These are phyloP conservation scores for Pseudocheirus occidentalis DNA, from an alignment of 2,797 vertebrate genomes.

Conservation along the genomic window DNA sequence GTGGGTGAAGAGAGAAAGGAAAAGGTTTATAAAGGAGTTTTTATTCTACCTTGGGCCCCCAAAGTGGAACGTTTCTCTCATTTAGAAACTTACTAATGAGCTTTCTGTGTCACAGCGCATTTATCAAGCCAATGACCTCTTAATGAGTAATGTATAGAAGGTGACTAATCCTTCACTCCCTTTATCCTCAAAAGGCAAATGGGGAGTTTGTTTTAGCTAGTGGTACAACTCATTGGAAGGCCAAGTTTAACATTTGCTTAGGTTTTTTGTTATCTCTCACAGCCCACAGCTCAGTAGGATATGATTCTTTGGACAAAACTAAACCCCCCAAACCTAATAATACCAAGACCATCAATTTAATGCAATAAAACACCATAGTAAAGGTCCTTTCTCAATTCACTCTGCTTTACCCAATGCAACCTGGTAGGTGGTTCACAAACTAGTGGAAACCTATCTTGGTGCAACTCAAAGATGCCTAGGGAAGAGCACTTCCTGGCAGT, in stretches of 20 bases:
- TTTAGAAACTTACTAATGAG: constrained; percentile 1
- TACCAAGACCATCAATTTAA: background rate
- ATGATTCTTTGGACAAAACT: background rate
- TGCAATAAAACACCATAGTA: background rate
- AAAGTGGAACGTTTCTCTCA: background rate
- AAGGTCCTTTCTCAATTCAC: background rate
- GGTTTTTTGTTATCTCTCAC: background rate
- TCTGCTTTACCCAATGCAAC: background rate
- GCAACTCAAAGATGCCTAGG: background rate
- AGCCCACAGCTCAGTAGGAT: background rate
- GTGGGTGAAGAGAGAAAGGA: background rate
- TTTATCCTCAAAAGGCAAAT: background rate
- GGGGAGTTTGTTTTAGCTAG: background rate
- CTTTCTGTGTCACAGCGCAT: background rate
- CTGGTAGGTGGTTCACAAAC: background rate
- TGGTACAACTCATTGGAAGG: background rate
- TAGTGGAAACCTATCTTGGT: background rate
- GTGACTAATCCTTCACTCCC: background rate
- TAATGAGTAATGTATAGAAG: background rate
- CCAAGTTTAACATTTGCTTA: background rate
- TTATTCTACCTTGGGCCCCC: background rate
- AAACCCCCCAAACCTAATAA: background rate
- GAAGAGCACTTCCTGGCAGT: background rate
- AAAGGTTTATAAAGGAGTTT: background rate
- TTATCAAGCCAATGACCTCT: background rate